Conservation (phyloP, 2,888 invertebrate genomes). For the Pycnomerus fuliginosus region DNA sequence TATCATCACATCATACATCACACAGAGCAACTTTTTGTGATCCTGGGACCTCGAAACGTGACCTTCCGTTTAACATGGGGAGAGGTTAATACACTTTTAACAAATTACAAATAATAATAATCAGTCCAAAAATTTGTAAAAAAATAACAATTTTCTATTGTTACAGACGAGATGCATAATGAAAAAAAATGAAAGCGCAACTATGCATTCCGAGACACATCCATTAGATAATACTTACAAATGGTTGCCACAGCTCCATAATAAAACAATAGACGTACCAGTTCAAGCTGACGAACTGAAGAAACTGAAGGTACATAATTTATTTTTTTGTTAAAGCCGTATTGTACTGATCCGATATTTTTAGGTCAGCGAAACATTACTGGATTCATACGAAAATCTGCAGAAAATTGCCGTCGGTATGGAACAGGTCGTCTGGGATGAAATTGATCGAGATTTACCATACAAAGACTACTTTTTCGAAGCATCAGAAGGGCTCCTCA, state of each 20-base stretch:
- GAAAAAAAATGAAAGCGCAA: no score
- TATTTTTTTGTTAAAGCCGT: slow-evolving; percentile 2
- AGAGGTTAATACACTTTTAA: no score
- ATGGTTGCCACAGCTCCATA: slow-evolving; percentile 54
- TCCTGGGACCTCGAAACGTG: no score
- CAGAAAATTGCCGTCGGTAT: slow-evolving; percentile 72
- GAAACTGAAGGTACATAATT: slow-evolving; percentile 51
- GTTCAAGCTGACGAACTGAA: slow-evolving; percentile 50
- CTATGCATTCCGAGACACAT: no score
- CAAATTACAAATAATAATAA: no score
- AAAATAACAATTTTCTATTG: no score
- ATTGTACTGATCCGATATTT: slow-evolving; percentile 31
- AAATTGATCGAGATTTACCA: slow-evolving; percentile 56
- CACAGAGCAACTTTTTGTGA: no score
- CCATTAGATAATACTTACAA: no score
- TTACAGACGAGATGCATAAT: no score
- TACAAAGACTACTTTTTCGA: slow-evolving; percentile 23
- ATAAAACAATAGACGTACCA: slow-evolving; percentile 54
- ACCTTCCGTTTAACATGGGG: slow-evolving; percentile 52
- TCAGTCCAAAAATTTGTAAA: no score
- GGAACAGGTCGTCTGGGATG: slow-evolving; percentile 64
- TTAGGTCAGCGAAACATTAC: slow-evolving; percentile 57
- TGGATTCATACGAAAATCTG: slow-evolving; percentile 65
- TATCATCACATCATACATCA: no score
- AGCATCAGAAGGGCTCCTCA: slow-evolving; percentile 57